A percentile compares a stretch with the other conserved stretches of the same genome.
These are phyloP conservation scores for Beris morrisii DNA, from an alignment of 2,888 invertebrate genomes.

Conservation along the genomic window DNA sequence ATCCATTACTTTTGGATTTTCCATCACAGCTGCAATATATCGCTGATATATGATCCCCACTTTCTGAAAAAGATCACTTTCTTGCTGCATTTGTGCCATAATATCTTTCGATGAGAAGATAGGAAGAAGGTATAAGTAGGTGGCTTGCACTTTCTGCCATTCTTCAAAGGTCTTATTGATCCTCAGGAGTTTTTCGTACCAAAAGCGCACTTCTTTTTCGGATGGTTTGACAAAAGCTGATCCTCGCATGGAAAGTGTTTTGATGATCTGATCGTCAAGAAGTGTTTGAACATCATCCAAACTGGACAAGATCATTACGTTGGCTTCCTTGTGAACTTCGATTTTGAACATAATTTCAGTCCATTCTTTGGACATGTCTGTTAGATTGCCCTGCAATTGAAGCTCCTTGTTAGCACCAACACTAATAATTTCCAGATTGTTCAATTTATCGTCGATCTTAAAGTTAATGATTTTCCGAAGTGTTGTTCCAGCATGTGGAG, in stretches of 20 bases:
- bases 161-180: slow-evolving; percentile 63
- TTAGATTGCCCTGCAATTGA: slow-evolving; percentile 63
- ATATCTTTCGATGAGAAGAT: slow-evolving; percentile 70
- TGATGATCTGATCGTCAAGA: slow-evolving; percentile 70
- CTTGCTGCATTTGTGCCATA: slow-evolving; percentile 66
- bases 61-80: slow-evolving; percentile 62
- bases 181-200: slow-evolving; percentile 62
- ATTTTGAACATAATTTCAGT: slow-evolving; percentile 62
- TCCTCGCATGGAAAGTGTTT: slow-evolving; percentile 70
- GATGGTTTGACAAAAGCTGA: slow-evolving; percentile 71
- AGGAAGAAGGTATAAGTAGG: slow-evolving; percentile 66
- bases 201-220: slow-evolving; percentile 59
- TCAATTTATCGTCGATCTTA: slow-evolving; percentile 62
- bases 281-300: slow-evolving; percentile 67
- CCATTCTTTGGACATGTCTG: slow-evolving; percentile 71
- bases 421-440: slow-evolving; percentile 70
- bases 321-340: slow-evolving; percentile 62
- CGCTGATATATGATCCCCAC: slow-evolving; percentile 58
- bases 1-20: slow-evolving; percentile 56
- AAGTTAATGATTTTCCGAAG: slow-evolving; percentile 68
- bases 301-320: slow-evolving; percentile 63
- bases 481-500: slow-evolving; percentile 75
- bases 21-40: slow-evolving; percentile 52
- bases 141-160: slow-evolving; percentile 67
- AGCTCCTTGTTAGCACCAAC: slow-evolving; percentile 69